Evolutionary conservation across 2,113 vertebrate species (phyloP), one percentile per base, ranked within the genome.

Genomic region (Leuciscus idus): DNA sequence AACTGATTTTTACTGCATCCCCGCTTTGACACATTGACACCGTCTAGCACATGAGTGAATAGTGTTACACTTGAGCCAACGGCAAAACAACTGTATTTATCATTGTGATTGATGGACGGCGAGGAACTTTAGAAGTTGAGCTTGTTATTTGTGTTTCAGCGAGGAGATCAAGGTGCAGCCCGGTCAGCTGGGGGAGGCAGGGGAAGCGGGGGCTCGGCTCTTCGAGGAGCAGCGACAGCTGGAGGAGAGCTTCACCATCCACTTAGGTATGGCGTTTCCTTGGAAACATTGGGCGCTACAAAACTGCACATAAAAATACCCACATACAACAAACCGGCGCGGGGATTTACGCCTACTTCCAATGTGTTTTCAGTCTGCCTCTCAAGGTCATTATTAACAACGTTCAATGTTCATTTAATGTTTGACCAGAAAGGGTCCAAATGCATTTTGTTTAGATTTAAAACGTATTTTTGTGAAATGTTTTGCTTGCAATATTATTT

Each of bases 201-300:
- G 91, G n/a, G 98, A 97, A 81, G 90, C 94, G 28, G 95, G 93
- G 33, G 95, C 93, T 76, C 94, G 97, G 91, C 93, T 97, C 90
- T 99, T 96, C 89, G 98, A 99, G 91, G 98, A 99, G 83, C 98
- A 97, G 87, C 95, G 95, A 76, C 96, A 96, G 89, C 91, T 99
- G 92, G 98, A 99, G 92, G 98, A 99, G 93, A 99, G 98, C 87
- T 99, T 99, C 93, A 99, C 98, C 75, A 99, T 99, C 88, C 98
- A 99, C 91, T 92, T 99, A 88, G 98, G 98, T 98, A 93, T 91
- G 64, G 11, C 28, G 13, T 87, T 62, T 46, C 73, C 84, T 30
- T 85, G 66, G 78, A 84, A 83, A 86, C 81, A 11, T 33, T 23
- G 11, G 28, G 21, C 23, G 26, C 36, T 43, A 86, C 66, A 62